phyloP scores from a whole-genome alignment of 2,888 invertebrate species.

The Caenorhabditis sp. region DNA sequence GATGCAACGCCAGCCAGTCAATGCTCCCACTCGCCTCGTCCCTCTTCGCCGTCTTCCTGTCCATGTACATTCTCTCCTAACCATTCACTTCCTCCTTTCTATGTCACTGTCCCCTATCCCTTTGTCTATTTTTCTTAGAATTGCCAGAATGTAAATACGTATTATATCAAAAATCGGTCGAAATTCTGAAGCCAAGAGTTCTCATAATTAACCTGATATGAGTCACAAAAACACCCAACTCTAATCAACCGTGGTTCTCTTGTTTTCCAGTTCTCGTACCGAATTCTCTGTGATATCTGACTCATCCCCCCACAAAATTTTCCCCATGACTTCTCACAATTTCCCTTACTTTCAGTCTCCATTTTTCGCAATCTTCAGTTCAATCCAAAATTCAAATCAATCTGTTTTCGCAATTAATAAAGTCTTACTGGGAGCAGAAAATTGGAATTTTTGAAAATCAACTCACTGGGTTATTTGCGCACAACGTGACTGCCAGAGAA shows the following conservation, averaged over 20 bases:
- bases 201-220: conserved; percentile 27
- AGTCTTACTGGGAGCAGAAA: not conserved
- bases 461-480: conserved; percentile 2
- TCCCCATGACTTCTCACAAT: not conserved
- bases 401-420: not conserved
- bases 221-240: conserved; percentile 12
- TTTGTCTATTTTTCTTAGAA: conserved; percentile 11
- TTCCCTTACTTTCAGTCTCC: not conserved
- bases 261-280: not conserved
- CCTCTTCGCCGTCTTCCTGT: conserved; percentile 30
- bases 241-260: not conserved
- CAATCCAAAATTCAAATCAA: not conserved
- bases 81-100: not conserved
- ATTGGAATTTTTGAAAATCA: conserved; percentile 2
- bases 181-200: not conserved
- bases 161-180: conserved; percentile 19
- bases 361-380: not conserved
- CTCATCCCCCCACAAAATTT: conserved; percentile 6
- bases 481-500: not conserved
- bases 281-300: conserved; percentile 31
- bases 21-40: conserved; percentile 38
- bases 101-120: conserved; percentile 7
- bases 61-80: conserved; percentile 48
- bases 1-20: conserved; percentile 52
- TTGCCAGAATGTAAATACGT: conserved; percentile 26